These are phyloP conservation scores for Crypturellus undulatus DNA, from an alignment of 2,113 vertebrate genomes.

Conservation along the genomic window DNA sequence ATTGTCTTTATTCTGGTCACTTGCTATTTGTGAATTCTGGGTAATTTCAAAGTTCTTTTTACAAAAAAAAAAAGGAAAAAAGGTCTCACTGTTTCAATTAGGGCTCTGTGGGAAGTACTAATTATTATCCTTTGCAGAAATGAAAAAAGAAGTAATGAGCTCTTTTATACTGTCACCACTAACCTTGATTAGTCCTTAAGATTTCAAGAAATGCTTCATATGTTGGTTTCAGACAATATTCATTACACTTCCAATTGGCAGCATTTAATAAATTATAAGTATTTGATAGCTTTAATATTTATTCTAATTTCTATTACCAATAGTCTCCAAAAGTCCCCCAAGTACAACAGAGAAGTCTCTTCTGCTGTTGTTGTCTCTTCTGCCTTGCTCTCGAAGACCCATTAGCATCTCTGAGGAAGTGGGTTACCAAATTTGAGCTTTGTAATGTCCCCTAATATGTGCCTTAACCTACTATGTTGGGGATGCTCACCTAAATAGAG, in stretches of 20 bases:
- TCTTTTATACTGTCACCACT: neutral
- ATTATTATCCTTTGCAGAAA: slow-evolving; percentile 4
- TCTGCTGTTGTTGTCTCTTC: neutral
- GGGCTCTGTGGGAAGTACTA: neutral
- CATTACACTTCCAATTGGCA: neutral
- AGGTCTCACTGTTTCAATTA: slow-evolving; percentile 1
- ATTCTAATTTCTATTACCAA: neutral
- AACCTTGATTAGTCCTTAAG: slow-evolving; percentile 34
- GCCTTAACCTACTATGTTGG: rapidly evolving
- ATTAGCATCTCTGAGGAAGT: neutral
- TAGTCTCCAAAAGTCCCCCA: neutral
- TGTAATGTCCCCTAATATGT: neutral
- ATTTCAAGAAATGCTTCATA: neutral
- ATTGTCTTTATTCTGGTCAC: slow-evolving; percentile 47
- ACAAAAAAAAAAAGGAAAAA: neutral
- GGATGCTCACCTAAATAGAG: neutral
- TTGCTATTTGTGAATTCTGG: slow-evolving; percentile 15
- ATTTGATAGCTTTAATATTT: neutral
- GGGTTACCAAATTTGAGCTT: neutral
- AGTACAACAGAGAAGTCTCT: neutral
- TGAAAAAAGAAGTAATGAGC: neutral
- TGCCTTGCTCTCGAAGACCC: neutral
- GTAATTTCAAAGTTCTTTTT: neutral
- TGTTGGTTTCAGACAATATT: neutral
- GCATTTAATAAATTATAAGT: slow-evolving; percentile 9